Percentiles rank a stretch among this genome's conserved stretches.
phyloP scores from a whole-genome alignment of 2,888 invertebrate species.

The Antitype chi region DNA sequence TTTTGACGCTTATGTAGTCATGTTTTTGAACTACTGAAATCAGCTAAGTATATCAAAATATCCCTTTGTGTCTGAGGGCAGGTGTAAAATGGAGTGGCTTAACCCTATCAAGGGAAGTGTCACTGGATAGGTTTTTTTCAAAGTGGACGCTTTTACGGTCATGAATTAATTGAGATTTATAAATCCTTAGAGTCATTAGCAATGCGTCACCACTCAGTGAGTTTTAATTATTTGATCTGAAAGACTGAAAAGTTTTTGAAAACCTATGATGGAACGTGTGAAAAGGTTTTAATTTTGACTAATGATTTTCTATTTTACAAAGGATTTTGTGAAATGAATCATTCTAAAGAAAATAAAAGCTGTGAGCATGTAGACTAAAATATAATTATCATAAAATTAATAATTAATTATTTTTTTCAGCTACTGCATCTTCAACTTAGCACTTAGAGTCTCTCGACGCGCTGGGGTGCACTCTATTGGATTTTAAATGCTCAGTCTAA shows the following conservation, averaged over 20 bases:
- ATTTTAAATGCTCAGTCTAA: too few relatives aligned
- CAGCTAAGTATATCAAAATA: conserved; percentile 1
- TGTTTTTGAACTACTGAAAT: conserved; percentile 1
- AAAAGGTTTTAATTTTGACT: neutral
- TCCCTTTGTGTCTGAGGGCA: conserved; percentile 18
- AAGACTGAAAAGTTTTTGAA: conserved; percentile 25
- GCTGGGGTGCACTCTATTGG: too few relatives aligned
- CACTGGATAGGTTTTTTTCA: conserved; percentile 15
- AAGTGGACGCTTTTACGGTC: conserved; percentile 31
- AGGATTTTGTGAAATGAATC: neutral
- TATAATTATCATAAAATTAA: too few relatives aligned
- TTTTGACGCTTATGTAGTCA: neutral
- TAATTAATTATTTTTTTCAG: too few relatives aligned
- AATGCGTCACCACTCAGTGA: conserved; percentile 37
- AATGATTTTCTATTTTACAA: neutral
- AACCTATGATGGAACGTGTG: conserved; percentile 22
- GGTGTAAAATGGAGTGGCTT: conserved; percentile 33
- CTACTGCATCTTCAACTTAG: too few relatives aligned
- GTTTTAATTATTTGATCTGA: conserved; percentile 34
- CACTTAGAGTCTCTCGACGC: too few relatives aligned
- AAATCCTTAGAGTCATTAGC: conserved; percentile 48
- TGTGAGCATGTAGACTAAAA: neutral
- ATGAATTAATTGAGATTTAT: conserved; percentile 42
- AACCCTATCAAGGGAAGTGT: conserved; percentile 17
- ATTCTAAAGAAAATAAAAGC: neutral